Base-by-base conservation (phyloP, 2,888 invertebrate species). In the Linyphia triangularis region DNA sequence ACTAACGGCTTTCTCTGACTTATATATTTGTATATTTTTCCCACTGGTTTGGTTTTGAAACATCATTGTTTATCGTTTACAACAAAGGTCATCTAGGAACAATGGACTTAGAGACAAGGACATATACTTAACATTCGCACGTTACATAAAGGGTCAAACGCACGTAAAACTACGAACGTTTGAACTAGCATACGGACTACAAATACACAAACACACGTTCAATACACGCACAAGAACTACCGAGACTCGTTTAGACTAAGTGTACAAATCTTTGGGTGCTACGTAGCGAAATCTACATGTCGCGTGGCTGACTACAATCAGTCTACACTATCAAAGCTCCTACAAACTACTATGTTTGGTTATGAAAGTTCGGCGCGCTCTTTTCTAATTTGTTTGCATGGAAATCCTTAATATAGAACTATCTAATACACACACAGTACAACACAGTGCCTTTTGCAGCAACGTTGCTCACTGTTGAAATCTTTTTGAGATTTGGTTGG, bases 201-300 rank as follows among this genome's bases (percentile, higher is more conserved):
- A 89, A 79, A 89, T 82, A 89, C 83, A 89, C 84, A 89, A 84
- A 89, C 89, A 84, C 72, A 89, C 89, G 75, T 83, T 77, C 83
- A 88, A 43, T 70, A 88, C 88, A 84, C 86, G 67, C 84, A 89
- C 65, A 79, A 89, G 67, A 51, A 65, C 83, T 89, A 89, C 77
- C 65, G 26, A 82, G 78, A 84, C 84, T 84, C 84, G 57, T 88
- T 82, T 83, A 77, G 88, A 88, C 89, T 89, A 89, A 84, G 89
- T 84, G 89, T 89, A 89, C 84, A 89, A 89, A 89, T 88, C 83
- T 88, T 88, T 77, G 78, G 89, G 84, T 89, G 89, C 89, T 89
- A 89, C 89, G 63, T 84, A 84, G 89, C 89, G 84, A 82, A 84
- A 84, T 72, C 84, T 84, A 89, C 78, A 70, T 51, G 72, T 89